These are phyloP conservation scores for Chrysolina haemoptera DNA, from an alignment of 2,888 invertebrate genomes.

Conservation along the genomic window DNA sequence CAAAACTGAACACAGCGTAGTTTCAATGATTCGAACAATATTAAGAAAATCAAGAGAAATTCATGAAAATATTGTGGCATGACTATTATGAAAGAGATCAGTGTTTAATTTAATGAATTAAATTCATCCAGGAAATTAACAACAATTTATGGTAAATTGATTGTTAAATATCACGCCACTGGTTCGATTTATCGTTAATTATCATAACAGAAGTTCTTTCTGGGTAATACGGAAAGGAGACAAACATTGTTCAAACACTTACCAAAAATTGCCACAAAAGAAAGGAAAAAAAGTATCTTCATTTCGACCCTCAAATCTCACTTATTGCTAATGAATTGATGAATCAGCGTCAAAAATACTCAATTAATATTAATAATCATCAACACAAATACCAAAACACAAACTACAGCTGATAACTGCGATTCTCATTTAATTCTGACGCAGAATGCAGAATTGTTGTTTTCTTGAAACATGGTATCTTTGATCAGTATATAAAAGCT, in stretches of 20 bases:
- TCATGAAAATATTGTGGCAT: background rate
- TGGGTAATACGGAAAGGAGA: background rate
- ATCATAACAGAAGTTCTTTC: background rate
- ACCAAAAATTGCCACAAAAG: slow-evolving; percentile 51
- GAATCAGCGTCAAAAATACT: background rate
- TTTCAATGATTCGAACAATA: background rate
- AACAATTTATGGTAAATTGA: background rate
- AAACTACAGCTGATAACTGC: slow-evolving; percentile 16
- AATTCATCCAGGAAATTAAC: no score
- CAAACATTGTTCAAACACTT: slow-evolving; percentile 35
- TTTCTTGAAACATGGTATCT: background rate
- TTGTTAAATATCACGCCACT: background rate
- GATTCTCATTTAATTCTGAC: background rate
- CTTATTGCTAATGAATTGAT: background rate
- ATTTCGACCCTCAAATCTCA: slow-evolving; percentile 44
- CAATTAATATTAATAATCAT: slow-evolving; percentile 16
- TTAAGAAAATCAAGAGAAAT: background rate
- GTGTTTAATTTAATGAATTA: no score
- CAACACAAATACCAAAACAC: slow-evolving; percentile 8
- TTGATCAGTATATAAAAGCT: background rate
- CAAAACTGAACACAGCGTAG: slow-evolving; percentile 13
- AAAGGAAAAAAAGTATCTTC: slow-evolving; percentile 54
- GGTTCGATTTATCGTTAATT: background rate
- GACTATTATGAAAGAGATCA: background rate
- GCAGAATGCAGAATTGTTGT: background rate